Percentiles rank a stretch among this genome's conserved stretches.
Evolutionary conservation across 1,140 invertebrate genomes (phyloP).

Genomic region (Procambarus clarkii): DNA sequence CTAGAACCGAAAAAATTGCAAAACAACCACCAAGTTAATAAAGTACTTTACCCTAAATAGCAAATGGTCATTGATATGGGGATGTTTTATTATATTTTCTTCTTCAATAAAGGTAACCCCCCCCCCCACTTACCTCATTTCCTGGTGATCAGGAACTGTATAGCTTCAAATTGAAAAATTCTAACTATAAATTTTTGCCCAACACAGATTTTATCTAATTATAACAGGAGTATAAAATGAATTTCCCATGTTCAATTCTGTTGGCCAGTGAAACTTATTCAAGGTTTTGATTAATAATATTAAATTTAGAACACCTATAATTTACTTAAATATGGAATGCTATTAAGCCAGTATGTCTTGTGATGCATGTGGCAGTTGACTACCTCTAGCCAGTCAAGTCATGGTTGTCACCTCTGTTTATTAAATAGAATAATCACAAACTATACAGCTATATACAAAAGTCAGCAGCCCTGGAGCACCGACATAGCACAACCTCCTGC

Average conservation of each 20-base stretch:
- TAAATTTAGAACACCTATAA: conserved; percentile 45
- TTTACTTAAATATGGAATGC: conserved; percentile 57
- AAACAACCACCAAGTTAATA: background rate
- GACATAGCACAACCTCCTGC: conserved; percentile 63
- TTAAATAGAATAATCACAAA: conserved; percentile 55
- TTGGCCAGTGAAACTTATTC: conserved; percentile 14
- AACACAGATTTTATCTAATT: conserved; percentile 1
- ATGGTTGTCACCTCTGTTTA: conserved; percentile 40
- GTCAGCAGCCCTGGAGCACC: conserved; percentile 54
- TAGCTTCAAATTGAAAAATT: background rate
- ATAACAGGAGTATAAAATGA: conserved; percentile 22
- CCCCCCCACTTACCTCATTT: background rate
- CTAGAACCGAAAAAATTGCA: background rate
- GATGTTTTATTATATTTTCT: background rate
- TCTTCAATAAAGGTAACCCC: background rate
- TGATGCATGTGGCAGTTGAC: conserved; percentile 50
- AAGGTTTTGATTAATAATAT: conserved; percentile 34
- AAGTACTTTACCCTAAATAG: background rate
- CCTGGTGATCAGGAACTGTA: background rate
- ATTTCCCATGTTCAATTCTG: conserved; percentile 32
- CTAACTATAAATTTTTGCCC: background rate
- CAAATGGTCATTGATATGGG: background rate
- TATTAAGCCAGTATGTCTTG: conserved; percentile 48
- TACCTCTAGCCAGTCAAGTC: conserved; percentile 42
- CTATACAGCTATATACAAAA: conserved; percentile 63